Evolutionary conservation across 2,888 invertebrate genomes (phyloP).

Genomic region (Lomographa bimaculata): DNA sequence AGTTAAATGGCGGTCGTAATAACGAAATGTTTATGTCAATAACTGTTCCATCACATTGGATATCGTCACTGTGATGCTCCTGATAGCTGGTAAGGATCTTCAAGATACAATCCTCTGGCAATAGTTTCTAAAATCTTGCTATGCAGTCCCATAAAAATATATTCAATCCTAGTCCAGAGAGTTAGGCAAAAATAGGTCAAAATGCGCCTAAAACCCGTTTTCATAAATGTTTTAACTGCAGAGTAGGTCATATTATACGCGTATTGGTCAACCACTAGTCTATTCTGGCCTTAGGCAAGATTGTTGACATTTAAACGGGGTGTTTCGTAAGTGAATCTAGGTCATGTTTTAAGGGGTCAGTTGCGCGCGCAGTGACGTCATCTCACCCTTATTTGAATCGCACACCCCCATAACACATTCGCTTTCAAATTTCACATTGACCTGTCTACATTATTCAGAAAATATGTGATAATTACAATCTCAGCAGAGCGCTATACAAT

Average conservation of each 20-base stretch:
- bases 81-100: conserved; percentile 55
- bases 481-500: background rate
- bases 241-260: conserved; percentile 48
- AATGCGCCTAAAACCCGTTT: conserved; percentile 22
- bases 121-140: background rate
- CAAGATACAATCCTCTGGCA: conserved; percentile 13
- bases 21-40: conserved; percentile 66
- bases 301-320: conserved; percentile 68
- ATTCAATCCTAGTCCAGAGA: too few species aligned
- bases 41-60: conserved; percentile 43
- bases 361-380: conserved; percentile 77
- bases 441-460: conserved; percentile 19
- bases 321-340: conserved; percentile 70
- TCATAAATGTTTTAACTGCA: conserved; percentile 17
- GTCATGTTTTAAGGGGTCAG: conserved; percentile 61
- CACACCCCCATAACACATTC: conserved; percentile 59
- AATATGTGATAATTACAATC: conserved; percentile 6
- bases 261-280: conserved; percentile 57
- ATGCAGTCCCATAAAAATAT: conserved; percentile 2
- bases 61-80: conserved; percentile 56
- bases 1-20: conserved; percentile 65
- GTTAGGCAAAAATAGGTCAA: conserved; percentile 33
- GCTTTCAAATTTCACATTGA: conserved; percentile 48
- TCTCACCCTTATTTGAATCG: conserved; percentile 38
- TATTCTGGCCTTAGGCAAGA: conserved; percentile 48